These are phyloP conservation scores for Leptoclinus maculatus DNA, from an alignment of 2,797 vertebrate species.

Conservation along the genomic window DNA sequence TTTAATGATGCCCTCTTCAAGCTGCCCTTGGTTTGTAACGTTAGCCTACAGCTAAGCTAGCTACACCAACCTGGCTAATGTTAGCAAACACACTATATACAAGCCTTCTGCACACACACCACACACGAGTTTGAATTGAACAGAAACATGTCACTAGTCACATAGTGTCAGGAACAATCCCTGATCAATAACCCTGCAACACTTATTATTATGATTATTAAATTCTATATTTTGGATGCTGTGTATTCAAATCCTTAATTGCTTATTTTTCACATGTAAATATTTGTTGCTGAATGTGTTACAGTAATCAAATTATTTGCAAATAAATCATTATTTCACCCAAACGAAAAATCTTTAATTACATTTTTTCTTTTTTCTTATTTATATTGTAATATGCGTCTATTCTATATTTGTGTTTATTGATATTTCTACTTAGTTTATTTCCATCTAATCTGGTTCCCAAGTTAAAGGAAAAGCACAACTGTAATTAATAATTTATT, in stretches of 20 bases:
- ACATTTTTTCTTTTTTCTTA: too few relatives aligned
- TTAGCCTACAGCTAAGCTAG: constrained; percentile 27
- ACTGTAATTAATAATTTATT: too few relatives aligned
- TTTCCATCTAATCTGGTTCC: background rate
- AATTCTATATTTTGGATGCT: background rate
- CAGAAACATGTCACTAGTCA: background rate
- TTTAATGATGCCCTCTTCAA: fast-evolving
- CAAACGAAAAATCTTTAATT: background rate
- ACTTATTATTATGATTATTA: too few relatives aligned
- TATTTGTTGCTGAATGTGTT: background rate
- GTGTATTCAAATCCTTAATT: too few relatives aligned
- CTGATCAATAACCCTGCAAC: background rate
- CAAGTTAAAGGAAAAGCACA: too few relatives aligned
- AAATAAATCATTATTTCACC: background rate
- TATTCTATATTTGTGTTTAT: background rate
- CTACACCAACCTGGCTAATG: background rate
- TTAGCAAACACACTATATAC: background rate
- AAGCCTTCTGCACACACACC: background rate
- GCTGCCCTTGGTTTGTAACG: constrained; percentile 44
- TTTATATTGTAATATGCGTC: background rate
- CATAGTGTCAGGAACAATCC: background rate
- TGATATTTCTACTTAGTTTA: background rate
- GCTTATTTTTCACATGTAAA: background rate
- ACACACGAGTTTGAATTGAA: background rate
- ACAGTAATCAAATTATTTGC: background rate